Evolutionary conservation across 1,140 invertebrate genomes (phyloP).

Genomic region (Dreissena rostriformis): DNA sequence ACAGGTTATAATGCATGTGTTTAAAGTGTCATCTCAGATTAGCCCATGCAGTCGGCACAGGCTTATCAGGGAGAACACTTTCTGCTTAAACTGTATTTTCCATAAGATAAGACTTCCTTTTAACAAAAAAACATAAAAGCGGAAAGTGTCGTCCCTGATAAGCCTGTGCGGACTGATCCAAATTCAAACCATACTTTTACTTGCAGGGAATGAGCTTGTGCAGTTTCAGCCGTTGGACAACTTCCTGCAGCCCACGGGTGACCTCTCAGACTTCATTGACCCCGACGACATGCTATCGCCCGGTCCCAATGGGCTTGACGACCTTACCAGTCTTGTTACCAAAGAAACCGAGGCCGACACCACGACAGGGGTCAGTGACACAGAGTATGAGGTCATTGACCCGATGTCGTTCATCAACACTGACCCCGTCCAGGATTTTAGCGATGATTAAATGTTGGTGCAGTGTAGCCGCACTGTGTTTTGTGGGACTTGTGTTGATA

Average conservation of each 20-base stretch:
- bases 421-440: neutral
- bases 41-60: too few relatives aligned
- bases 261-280: conserved; percentile 42
- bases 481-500: neutral
- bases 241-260: conserved; percentile 17
- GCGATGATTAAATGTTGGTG: neutral
- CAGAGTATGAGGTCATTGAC: neutral
- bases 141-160: neutral
- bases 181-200: neutral
- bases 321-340: too few relatives aligned
- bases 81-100: too few relatives aligned
- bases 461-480: neutral
- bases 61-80: too few relatives aligned
- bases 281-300: too few relatives aligned
- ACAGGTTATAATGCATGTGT: too few relatives aligned
- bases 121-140: neutral
- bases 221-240: conserved; percentile 43
- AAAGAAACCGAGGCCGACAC: too few relatives aligned
- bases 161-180: neutral
- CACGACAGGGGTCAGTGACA: neutral
- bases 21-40: too few relatives aligned
- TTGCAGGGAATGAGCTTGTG: conserved; percentile 50
- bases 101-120: too few relatives aligned
- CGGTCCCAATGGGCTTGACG: too few relatives aligned
- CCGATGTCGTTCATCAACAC: conserved; percentile 45